Evolutionary conservation across 2,113 vertebrate genomes (phyloP).

Genomic region (Albula glossodonta): DNA sequence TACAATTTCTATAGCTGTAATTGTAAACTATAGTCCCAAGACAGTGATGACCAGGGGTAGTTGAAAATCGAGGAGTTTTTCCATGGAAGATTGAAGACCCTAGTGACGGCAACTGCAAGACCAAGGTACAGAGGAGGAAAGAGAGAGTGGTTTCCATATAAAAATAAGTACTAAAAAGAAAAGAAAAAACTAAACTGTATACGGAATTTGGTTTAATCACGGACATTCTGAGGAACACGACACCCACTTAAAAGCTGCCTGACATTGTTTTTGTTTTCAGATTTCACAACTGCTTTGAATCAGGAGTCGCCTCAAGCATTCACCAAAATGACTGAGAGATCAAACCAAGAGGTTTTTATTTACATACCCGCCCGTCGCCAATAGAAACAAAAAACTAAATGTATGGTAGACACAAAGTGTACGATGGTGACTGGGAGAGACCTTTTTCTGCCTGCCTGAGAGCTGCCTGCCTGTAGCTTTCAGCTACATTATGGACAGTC

Average conservation of each 20-base stretch:
- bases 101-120: background rate
- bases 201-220: background rate
- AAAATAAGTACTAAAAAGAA: background rate
- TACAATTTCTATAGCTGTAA: background rate
- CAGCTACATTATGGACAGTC: background rate
- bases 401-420: constrained; percentile 41
- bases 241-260: constrained; percentile 48
- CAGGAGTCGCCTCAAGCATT: constrained; percentile 48
- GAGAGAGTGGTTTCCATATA: background rate
- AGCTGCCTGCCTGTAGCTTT: background rate
- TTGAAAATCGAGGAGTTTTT: background rate
- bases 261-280: constrained; percentile 58
- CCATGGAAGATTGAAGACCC: background rate
- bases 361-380: constrained; percentile 61
- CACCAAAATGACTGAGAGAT: constrained; percentile 54
- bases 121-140: background rate
- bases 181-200: background rate
- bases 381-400: constrained; percentile 58
- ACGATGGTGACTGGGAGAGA: constrained; percentile 18
- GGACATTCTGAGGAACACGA: constrained; percentile 4
- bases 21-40: background rate
- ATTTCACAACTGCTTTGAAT: constrained; percentile 49
- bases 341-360: constrained; percentile 64
- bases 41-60: background rate
- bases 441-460: background rate